These are phyloP conservation scores for Cacoxenus indagator DNA, from an alignment of 2,888 invertebrate species.

Conservation along the genomic window DNA sequence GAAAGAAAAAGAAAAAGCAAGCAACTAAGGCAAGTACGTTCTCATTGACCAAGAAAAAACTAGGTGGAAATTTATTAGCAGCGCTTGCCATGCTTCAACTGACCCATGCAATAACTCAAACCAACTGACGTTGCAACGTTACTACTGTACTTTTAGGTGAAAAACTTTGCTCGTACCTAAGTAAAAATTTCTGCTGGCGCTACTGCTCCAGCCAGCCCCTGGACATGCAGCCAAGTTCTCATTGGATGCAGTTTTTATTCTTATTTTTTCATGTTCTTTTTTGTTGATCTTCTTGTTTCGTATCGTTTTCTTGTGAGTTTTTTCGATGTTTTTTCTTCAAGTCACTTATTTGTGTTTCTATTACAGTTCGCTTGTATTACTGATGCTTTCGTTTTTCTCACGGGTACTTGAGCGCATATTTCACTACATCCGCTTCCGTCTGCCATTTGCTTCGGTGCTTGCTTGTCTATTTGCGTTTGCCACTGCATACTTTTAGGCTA, in stretches of 20 bases:
- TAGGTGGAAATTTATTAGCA: conserved; percentile 28
- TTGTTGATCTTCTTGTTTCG: neutral
- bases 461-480: neutral
- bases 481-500: conserved; percentile 50
- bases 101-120: neutral
- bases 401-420: conserved; percentile 50
- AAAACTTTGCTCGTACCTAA: neutral
- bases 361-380: neutral
- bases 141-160: neutral
- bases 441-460: conserved; percentile 37
- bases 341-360: conserved; percentile 8
- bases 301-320: conserved; percentile 1
- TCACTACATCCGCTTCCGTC: conserved; percentile 56
- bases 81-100: conserved; percentile 22
- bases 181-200: neutral
- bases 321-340: neutral
- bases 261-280: neutral
- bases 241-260: neutral
- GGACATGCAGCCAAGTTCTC: neutral
- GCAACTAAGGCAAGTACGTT: conserved; percentile 41
- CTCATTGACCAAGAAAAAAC: conserved; percentile 27
- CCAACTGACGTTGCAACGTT: neutral
- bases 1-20: no score
- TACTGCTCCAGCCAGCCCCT: neutral
- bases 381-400: conserved; percentile 2